These are phyloP conservation scores for Uloborus plumipes DNA, from an alignment of 2,888 invertebrate genomes.

Conservation along the genomic window DNA sequence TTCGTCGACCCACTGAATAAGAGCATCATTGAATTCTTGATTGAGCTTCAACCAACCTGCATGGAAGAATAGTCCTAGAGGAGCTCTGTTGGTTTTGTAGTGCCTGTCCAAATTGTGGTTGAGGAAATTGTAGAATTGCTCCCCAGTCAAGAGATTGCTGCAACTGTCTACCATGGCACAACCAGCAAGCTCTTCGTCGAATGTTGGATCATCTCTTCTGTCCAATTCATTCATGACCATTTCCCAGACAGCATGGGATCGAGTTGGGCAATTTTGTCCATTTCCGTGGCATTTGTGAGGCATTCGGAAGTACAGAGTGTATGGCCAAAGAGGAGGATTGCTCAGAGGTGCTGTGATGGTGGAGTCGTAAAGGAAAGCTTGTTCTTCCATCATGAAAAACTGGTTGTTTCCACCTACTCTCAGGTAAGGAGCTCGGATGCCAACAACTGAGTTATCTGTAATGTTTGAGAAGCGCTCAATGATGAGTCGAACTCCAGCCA, in stretches of 20 bases:
- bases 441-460: conserved; percentile 90
- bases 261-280: conserved; percentile 87
- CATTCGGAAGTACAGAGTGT: conserved; percentile 96
- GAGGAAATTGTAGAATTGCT: conserved; percentile 85
- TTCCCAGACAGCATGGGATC: conserved; percentile 93
- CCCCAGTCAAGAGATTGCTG: conserved; percentile 90
- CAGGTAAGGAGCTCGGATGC: conserved; percentile 88
- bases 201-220: conserved; percentile 91
- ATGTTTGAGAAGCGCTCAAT: conserved; percentile 84
- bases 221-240: conserved; percentile 97
- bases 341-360: conserved; percentile 91
- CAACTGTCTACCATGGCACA: conserved; percentile 96
- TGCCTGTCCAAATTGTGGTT: conserved; percentile 96
- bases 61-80: conserved; percentile 86
- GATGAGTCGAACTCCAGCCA: conserved; percentile 91
- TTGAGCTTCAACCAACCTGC: conserved; percentile 94
- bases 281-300: conserved; percentile 83
- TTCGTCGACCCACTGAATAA: conserved; percentile 93
- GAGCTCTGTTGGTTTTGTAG: conserved; percentile 92
- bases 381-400: conserved; percentile 97
- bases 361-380: conserved; percentile 94
- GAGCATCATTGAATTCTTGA: conserved; percentile 90
- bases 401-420: conserved; percentile 94
- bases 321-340: conserved; percentile 95
- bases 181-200: conserved; percentile 91